phyloP scores from a whole-genome alignment of 2,113 vertebrate genomes.

The Tetrao urogallus region DNA sequence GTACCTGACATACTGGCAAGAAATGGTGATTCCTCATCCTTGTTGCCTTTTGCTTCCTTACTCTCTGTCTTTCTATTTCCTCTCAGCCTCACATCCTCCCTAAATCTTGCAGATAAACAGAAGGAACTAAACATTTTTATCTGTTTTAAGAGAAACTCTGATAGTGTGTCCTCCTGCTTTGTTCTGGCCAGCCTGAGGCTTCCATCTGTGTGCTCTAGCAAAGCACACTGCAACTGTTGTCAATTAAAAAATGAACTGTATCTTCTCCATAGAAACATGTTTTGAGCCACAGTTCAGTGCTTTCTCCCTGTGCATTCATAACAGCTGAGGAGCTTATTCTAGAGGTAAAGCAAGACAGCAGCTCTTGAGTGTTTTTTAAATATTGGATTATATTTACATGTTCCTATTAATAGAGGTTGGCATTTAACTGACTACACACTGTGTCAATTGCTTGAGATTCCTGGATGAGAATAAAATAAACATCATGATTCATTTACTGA shows the following conservation, averaged over 20 bases:
- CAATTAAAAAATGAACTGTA: not conserved
- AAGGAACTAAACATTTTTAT: not conserved
- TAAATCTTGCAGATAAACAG: not conserved
- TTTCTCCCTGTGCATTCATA: not conserved
- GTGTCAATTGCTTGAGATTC: constrained; percentile 28
- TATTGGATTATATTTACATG: constrained; percentile 57
- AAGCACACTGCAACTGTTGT: not conserved
- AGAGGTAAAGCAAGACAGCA: not conserved
- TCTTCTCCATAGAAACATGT: not conserved
- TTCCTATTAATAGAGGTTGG: constrained; percentile 37
- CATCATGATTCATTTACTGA: constrained; percentile 29
- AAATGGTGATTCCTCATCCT: not conserved
- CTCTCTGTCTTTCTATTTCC: not conserved
- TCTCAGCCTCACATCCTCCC: not conserved
- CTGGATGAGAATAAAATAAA: constrained; percentile 43
- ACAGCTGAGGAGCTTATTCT: constrained; percentile 1
- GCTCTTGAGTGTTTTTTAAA: constrained; percentile 50
- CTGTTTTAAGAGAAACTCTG: not conserved
- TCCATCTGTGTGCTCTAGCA: not conserved
- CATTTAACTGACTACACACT: constrained; percentile 42
- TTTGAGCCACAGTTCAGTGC: not conserved
- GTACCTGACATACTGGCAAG: not conserved
- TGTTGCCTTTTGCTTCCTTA: not conserved
- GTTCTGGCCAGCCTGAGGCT: not conserved
- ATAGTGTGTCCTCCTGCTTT: not conserved